phyloP scores from a whole-genome alignment of 2,797 vertebrate genomes.

The Ctenopoma kingsleyae region DNA sequence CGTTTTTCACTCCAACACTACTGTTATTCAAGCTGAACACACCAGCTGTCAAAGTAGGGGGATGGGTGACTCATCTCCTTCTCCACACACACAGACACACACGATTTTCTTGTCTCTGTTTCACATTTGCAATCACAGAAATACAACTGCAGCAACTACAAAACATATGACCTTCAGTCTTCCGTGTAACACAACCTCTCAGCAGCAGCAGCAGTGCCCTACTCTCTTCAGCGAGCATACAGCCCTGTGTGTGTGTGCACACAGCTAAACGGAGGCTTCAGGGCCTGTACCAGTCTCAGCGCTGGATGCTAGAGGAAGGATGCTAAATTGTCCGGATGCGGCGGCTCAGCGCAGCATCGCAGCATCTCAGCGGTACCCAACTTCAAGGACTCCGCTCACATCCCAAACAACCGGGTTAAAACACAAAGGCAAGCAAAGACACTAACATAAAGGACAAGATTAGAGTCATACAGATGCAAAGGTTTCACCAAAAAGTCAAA shows the following conservation, averaged over 20 bases:
- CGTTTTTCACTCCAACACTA: constrained; percentile 25
- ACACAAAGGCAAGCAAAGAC: neutral
- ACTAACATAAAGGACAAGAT: neutral
- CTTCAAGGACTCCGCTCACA: neutral
- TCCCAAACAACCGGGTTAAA: neutral
- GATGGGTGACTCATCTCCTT: constrained; percentile 69
- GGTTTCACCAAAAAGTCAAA: neutral
- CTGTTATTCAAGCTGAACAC: constrained; percentile 51
- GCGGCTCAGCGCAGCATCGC: constrained; percentile 49
- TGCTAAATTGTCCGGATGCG: constrained; percentile 63
- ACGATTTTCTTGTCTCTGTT: constrained; percentile 27
- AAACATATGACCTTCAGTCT: constrained; percentile 50
- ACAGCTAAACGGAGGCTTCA: constrained; percentile 27
- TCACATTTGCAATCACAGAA: constrained; percentile 10
- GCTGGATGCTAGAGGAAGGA: constrained; percentile 61
- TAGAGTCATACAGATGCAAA: too few relatives aligned
- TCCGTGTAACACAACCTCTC: constrained; percentile 20
- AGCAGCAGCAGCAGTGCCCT: constrained; percentile 25
- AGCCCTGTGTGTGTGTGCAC: neutral
- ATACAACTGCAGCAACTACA: constrained; percentile 5
- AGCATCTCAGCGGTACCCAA: constrained; percentile 71
- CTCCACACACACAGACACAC: constrained; percentile 15
- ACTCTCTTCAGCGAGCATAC: constrained; percentile 16
- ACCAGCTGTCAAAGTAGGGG: constrained; percentile 68
- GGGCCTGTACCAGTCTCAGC: constrained; percentile 46